A percentile compares a stretch with the other conserved stretches of the same genome.
These are phyloP conservation scores for Mormyrus lacerda DNA, from an alignment of 2,113 vertebrate genomes.

Conservation along the genomic window DNA sequence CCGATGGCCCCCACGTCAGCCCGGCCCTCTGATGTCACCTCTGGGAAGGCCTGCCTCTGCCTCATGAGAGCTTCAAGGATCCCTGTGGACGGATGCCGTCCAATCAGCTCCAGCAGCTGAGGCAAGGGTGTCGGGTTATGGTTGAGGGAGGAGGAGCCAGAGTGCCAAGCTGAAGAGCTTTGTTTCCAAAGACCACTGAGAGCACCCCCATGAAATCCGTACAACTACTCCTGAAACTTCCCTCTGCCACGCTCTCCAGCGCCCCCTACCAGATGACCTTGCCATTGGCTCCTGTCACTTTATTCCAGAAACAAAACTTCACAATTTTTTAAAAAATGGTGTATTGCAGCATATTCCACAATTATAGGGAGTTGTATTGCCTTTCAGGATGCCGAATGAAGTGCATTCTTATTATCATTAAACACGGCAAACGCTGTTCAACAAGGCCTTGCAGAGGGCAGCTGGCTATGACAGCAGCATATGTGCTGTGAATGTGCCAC, in stretches of 20 bases:
- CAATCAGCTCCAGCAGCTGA: not conserved
- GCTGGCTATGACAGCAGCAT: not conserved
- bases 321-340: not conserved
- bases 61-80: not conserved
- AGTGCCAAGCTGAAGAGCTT: not conserved
- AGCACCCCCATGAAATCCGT: not conserved
- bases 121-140: not conserved
- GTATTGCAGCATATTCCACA: not conserved
- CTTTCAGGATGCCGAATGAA: no score
- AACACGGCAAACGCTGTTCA: not conserved
- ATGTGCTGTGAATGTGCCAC: not conserved
- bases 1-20: not conserved
- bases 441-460: not conserved
- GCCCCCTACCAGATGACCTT: not conserved
- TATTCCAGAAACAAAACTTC: not conserved
- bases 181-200: not conserved
- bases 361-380: not conserved
- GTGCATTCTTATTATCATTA: not conserved
- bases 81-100: not conserved
- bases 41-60: not conserved
- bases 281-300: not conserved
- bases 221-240: not conserved
- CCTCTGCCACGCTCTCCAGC: no score
- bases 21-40: not conserved
- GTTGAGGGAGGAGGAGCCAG: not conserved